phyloP scores from a whole-genome alignment of 2,113 vertebrate species.

The Neoarius graeffei region DNA sequence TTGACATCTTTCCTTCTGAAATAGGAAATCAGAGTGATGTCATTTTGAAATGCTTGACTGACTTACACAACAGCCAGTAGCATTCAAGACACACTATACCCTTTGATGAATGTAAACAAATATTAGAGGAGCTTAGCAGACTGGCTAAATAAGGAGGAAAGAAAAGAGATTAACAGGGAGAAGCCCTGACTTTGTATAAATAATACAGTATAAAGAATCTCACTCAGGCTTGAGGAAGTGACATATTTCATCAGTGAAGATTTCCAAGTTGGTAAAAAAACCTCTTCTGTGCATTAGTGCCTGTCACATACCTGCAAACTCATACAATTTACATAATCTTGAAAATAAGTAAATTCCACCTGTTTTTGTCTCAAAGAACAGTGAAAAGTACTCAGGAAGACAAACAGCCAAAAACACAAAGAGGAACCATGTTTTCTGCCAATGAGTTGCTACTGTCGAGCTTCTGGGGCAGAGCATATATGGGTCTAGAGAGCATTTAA shows the following conservation, averaged over 20 bases:
- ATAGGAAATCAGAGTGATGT: not conserved
- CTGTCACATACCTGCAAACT: not conserved
- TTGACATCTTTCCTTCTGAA: not conserved
- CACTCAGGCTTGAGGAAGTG: not conserved
- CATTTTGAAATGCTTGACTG: not conserved
- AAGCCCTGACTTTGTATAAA: not conserved
- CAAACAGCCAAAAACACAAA: not conserved
- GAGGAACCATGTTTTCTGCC: not conserved
- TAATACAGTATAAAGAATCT: too few species aligned
- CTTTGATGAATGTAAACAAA: not conserved
- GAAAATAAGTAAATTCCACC: not conserved
- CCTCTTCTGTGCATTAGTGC: not conserved
- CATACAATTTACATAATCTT: not conserved
- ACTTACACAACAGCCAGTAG: too few species aligned
- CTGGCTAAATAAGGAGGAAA: not conserved
- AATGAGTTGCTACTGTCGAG: not conserved
- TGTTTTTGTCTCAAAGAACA: not conserved
- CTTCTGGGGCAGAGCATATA: not conserved
- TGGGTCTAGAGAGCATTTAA: not conserved
- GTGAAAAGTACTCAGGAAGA: not conserved
- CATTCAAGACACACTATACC: too few species aligned
- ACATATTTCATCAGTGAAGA: not conserved
- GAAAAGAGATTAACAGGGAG: not conserved
- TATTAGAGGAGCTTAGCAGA: not conserved
- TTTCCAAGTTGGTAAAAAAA: not conserved